Percentiles rank a stretch among this genome's conserved stretches.
Evolutionary conservation across 2,113 vertebrate genomes (phyloP).

Genomic region (Lamprologus sp.): DNA sequence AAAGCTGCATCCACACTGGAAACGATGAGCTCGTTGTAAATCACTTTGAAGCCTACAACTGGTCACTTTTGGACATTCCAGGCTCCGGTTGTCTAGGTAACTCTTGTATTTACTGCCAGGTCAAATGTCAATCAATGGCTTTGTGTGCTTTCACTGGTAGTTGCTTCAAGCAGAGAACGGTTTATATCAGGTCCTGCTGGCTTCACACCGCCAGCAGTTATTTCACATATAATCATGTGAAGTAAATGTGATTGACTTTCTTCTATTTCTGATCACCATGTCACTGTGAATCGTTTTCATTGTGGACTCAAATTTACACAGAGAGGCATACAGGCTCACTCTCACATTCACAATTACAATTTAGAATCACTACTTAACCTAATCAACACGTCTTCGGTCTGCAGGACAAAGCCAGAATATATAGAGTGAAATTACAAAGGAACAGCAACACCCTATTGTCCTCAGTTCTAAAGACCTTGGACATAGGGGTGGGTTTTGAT

Average conservation of each 20-base stretch:
- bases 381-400: neutral
- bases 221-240: neutral
- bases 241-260: neutral
- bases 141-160: neutral
- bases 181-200: neutral
- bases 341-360: neutral
- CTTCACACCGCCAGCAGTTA: neutral
- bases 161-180: neutral
- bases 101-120: neutral
- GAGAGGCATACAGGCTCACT: neutral
- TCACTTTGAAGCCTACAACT: neutral
- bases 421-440: neutral
- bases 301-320: neutral
- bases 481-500: neutral
- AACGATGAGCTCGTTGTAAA: rapidly evolving
- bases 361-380: neutral
- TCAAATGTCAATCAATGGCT: neutral
- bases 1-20: neutral
- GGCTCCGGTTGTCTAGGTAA: neutral
- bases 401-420: neutral
- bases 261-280: neutral
- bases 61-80: neutral
- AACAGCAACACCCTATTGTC: neutral
- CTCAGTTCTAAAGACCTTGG: neutral
- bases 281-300: neutral